A percentile compares a stretch with the other conserved stretches of the same genome.
Evolutionary conservation across 2,888 invertebrate genomes (phyloP).

Genomic region (Chrysotoxum bicinctum): DNA sequence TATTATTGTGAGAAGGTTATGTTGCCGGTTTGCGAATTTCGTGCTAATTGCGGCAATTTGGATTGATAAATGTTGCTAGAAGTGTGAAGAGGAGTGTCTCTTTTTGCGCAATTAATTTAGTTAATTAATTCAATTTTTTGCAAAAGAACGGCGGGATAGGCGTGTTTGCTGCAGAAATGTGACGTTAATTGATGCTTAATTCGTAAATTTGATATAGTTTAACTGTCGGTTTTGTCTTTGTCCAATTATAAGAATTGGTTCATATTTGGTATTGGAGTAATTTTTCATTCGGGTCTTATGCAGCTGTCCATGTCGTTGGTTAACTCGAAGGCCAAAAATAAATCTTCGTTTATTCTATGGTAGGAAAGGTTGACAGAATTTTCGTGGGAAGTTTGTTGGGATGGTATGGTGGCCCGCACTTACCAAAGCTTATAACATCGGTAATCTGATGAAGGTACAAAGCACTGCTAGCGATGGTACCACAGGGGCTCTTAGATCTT

Average conservation of each 20-base stretch:
- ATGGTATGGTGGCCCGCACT: no score
- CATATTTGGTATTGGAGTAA: background rate
- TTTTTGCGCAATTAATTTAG: conserved; percentile 6
- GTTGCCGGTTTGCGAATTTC: conserved; percentile 28
- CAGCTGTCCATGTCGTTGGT: background rate
- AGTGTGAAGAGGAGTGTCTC: background rate
- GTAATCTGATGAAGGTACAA: no score
- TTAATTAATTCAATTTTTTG: background rate
- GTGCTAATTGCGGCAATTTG: conserved; percentile 15
- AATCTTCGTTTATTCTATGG: no score
- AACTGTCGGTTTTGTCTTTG: background rate
- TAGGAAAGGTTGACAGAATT: no score
- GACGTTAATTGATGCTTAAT: background rate
- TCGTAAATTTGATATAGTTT: background rate
- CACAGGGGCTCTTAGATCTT: no score
- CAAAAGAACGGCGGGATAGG: conserved; percentile 4
- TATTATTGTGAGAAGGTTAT: conserved; percentile 38
- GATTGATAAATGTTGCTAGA: conserved; percentile 13
- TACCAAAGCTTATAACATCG: no score
- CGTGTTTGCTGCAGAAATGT: background rate
- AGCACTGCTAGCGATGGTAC: no score
- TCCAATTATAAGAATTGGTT: background rate
- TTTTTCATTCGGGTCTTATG: background rate
- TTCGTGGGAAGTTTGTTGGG: no score
- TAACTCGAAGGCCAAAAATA: no score